Evolutionary conservation across 2,113 vertebrate species (phyloP), one percentile per base, ranked within the genome.

Genomic region (Edolisoma coerulescens): DNA sequence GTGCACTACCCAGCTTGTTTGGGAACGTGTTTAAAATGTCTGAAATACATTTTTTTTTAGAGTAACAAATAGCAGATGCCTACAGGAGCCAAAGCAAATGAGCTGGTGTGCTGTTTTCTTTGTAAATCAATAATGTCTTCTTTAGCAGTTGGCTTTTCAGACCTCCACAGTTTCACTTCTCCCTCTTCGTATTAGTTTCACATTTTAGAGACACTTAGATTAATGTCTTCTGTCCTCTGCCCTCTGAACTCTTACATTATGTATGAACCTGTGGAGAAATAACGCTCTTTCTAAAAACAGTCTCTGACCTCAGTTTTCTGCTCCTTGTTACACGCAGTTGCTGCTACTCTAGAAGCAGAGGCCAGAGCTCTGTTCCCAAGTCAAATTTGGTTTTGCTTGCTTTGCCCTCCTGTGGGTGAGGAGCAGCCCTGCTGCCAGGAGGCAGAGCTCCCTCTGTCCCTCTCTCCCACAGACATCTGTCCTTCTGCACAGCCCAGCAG

Each of bases 61-160:
- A 78, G 88, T 67, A 94, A 91, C 59, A 91, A 91, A 78, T 71
- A 92, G 56, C 86, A 94, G 78, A 92, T 87, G 89, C 84, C 70
- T 77, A 44, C 63, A 86, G 84, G 76, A 87, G 57, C 80, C 82
- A 81, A 88, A 89, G 86, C 64, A 56, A 93, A 89, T 7, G 67
- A 69, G 56, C 45, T 57, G 75, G 68, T 76, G 41, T 85, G 65
- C 67, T 91, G 70, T 92, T 95, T 94, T 50, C 74, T 93, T 87
- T 95, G 86, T 93, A 95, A 96, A 94, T 93, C 91, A 92, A 85
- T 92, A 86, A 69, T 82, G 79, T 42, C 81, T 92, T 69, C 12
- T 60, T 18, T 74, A 86, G 60, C 26, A 27, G 60, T 24, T 87
- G 83, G 47, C 52, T 94, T 94, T 92, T 87, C 69, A 92, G 88